Evolutionary conservation across 92 coral and sea anemone genomes (phyloP).

Genomic region (Pocillopora grandis): DNA sequence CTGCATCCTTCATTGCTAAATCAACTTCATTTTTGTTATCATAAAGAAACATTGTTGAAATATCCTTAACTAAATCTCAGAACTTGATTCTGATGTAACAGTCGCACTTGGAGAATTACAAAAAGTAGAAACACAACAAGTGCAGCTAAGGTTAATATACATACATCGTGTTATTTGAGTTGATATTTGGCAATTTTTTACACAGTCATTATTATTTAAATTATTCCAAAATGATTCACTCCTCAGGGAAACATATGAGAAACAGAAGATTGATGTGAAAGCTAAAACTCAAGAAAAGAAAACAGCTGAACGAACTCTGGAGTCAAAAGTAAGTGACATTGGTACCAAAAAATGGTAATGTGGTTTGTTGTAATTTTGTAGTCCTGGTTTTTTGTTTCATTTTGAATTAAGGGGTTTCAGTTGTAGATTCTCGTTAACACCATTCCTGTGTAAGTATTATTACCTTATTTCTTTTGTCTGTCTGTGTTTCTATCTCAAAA

Average conservation of each 20-base stretch:
- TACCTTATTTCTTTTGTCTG: no score
- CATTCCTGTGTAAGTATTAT: no score
- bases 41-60: background rate
- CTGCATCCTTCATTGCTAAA: no score
- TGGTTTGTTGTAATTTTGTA: background rate
- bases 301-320: constrained; percentile 78
- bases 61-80: constrained; percentile 52
- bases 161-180: background rate
- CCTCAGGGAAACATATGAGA: constrained; percentile 93
- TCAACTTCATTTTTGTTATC: no score
- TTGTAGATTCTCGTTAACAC: no score
- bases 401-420: no score
- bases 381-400: background rate
- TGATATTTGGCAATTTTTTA: background rate
- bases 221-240: background rate
- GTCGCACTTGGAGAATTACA: constrained; percentile 84
- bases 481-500: no score
- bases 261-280: constrained; percentile 91
- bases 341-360: background rate
- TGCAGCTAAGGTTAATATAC: constrained; percentile 74
- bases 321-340: constrained; percentile 64
- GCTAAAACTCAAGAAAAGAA: constrained; percentile 81
- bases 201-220: no score
- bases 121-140: constrained; percentile 81
- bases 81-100: constrained; percentile 85